Percentiles rank a stretch among this genome's conserved stretches.
Evolutionary conservation across 2,888 invertebrate species (phyloP).

Genomic region (Brassicogethes aeneus): DNA sequence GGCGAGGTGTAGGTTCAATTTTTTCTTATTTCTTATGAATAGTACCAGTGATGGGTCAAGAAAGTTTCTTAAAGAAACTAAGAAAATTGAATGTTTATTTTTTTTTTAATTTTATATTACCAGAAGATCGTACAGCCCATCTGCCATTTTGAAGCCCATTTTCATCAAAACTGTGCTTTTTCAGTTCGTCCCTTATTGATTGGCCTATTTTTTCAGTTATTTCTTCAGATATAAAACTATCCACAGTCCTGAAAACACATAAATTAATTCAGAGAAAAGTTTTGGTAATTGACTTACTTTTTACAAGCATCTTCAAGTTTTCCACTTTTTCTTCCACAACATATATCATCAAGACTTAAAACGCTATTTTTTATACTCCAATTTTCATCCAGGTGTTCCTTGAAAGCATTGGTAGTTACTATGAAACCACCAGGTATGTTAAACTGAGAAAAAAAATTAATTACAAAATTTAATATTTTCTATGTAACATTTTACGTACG

Average conservation of each 20-base stretch:
- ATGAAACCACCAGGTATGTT: conserved; percentile 63
- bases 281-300: conserved; percentile 32
- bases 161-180: conserved; percentile 16
- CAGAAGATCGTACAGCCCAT: conserved; percentile 58
- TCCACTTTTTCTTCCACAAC: conserved; percentile 42
- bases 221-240: conserved; percentile 33
- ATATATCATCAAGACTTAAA: conserved; percentile 44
- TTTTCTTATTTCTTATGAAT: too few relatives aligned
- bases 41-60: too few relatives aligned
- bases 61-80: too few relatives aligned
- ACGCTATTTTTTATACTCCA: conserved; percentile 43
- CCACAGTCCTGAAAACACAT: conserved; percentile 38
- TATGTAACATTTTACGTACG: conserved; percentile 31
- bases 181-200: conserved; percentile 22
- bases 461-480: background rate
- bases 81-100: background rate
- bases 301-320: conserved; percentile 46
- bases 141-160: conserved; percentile 31
- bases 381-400: conserved; percentile 47
- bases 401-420: conserved; percentile 54
- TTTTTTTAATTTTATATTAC: conserved; percentile 7
- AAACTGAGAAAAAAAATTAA: conserved; percentile 35
- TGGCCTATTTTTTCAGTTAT: conserved; percentile 32
- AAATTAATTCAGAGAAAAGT: too few relatives aligned
- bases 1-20: too few relatives aligned